Base-by-base conservation (phyloP, 2,113 vertebrate species). In the Scatophagus argus region DNA sequence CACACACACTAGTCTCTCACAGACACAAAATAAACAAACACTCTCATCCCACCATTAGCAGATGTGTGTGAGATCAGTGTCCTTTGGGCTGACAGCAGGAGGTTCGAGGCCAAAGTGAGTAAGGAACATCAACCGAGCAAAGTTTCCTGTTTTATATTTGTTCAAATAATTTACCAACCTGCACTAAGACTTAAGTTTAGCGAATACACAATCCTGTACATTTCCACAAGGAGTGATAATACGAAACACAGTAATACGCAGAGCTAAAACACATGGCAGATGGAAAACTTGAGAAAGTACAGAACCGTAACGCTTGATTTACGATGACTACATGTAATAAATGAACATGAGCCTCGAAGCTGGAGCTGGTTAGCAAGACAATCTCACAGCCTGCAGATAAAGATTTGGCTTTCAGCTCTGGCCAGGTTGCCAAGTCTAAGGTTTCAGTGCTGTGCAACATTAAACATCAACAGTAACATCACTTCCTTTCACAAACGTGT, bases 311-410 rank as follows among this genome's bases (percentile, higher is more conserved):
- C 32, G 69, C 68, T 65, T 92, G 88, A 88, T 93, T 90, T 91
- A 92, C 62, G 54, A 51, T 16, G 81, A 80, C 83, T 76, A 79
- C 59, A 87, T 82, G 81, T 80, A 88, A 87, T 89, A 92, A 90
- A 91, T 89, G 79, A 89, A 86, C 79, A 88, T 13, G 67, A 72
- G 81, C 79, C 72, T 79, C 64, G 47, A 87, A 89, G 86, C 86
- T 93, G 90, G 90, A 88, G 74, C 77, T 88, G 84, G 81, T 90
- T 92, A 86, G 83, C 79, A 71, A 79, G 80, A 77, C 77, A 77
- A 85, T 87, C 86, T 91, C 80, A 74, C 74, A 78, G 90, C 49
- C 81, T 83, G 80, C 65, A 85, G 87, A 86, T 88, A 88, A 81
- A 88, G 83, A 84, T 59, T 79, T 88, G 85, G 87, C 91, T 63